Evolutionary conservation across 2,888 invertebrate genomes (phyloP), one percentile per base, ranked within the genome.

Genomic region (Diabrotica balteata): DNA sequence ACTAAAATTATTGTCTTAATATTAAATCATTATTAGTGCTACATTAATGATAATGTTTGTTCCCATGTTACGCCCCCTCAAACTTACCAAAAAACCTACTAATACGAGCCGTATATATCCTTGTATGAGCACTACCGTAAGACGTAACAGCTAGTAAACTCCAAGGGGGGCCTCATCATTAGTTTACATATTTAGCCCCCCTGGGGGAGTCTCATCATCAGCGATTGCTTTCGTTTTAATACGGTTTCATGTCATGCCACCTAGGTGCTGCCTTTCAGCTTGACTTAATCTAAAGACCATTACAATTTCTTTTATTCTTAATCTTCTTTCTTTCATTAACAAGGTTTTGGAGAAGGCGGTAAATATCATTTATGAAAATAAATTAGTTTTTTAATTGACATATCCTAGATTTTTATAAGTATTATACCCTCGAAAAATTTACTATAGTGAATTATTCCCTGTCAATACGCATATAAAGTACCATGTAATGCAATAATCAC

Each of bases 151-250:
- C 73, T 70, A 69, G 72, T 70, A 73, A 71, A 70, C 79, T 71
- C 73, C 76, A 73, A 76, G 80, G 79, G 80, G 10, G 78, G 73
- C 77, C 77, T 76, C 76, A 79, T 80, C 81, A 81, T 81, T 81
- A 81, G 80, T 80, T 79, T 78, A 78, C 77, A 76, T 78, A 77
- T 74, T 77, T 76, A 78, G 76, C 75, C 77, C 77, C 75, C 76
- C 77, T 66, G 73, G 72, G 75, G 78, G 74, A 77, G 78, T 72
- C 63, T 77, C 77, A 78, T 78, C 77, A 74, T 74, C 73, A 66
- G 70, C 74, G 76, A 76, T 78, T 77, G 76, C 74, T 77, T 79
- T 79, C 76, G 72, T 72, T 76, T 75, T 73, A 77, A 77, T 75
- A 72, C 72, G 72, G 72, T 76, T 78, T 32, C 47, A 47, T 54